Conservation (phyloP, 1,140 invertebrate species). For the Heliconius hewitsoni region DNA sequence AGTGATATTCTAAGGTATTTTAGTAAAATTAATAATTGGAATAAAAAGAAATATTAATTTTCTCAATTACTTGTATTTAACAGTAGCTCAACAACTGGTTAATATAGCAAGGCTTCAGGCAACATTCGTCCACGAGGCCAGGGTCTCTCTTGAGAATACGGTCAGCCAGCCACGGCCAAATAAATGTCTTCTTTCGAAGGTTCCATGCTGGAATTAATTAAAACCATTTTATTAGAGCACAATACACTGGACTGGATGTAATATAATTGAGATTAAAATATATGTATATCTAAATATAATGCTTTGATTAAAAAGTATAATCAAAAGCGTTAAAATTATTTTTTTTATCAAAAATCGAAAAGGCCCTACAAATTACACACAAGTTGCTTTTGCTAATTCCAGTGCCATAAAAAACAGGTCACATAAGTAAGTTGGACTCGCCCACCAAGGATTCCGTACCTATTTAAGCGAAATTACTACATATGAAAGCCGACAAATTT, state of each 20-base stretch:
- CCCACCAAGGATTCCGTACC: no score
- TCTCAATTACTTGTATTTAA: neutral
- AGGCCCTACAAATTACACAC: no score
- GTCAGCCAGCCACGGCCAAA: neutral
- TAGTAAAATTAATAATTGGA: neutral
- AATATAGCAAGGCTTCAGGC: neutral
- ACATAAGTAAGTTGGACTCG: no score
- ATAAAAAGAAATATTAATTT: neutral
- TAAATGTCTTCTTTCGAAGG: neutral
- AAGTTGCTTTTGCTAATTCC: no score
- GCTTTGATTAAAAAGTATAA: no score
- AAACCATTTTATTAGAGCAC: neutral
- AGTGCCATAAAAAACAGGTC: no score
- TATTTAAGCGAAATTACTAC: no score
- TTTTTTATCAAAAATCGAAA: no score
- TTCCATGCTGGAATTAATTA: neutral
- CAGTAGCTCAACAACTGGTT: neutral
- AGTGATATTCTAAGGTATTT: neutral
- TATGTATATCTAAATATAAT: no score
- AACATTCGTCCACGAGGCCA: constrained; percentile 3
- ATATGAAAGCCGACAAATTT: no score
- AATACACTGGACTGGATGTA: neutral
- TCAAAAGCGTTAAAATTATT: no score
- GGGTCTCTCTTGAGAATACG: neutral
- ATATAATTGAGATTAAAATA: neutral